phyloP scores from a whole-genome alignment of 2,888 invertebrate species.

The Sepioteuthis lessoniana region DNA sequence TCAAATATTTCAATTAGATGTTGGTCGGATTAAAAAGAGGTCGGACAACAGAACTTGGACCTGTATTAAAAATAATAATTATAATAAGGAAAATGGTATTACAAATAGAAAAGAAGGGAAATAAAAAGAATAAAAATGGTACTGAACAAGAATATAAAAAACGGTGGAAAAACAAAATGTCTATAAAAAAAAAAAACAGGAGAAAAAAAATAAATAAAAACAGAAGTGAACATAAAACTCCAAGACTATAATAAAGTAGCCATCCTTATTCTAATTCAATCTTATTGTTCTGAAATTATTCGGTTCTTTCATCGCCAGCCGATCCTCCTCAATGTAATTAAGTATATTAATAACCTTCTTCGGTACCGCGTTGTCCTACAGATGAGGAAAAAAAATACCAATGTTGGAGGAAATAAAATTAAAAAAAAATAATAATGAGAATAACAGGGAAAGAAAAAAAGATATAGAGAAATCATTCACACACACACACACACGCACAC shows the following conservation, averaged over 20 bases:
- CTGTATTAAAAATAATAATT: neutral
- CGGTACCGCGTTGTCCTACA: neutral
- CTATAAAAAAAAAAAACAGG: neutral
- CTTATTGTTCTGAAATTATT: neutral
- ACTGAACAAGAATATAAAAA: too few relatives aligned
- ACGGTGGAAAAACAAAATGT: too few relatives aligned
- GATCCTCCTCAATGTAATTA: neutral
- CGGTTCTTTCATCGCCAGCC: neutral
- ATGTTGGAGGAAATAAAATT: neutral
- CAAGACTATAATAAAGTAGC: neutral
- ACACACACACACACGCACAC: too few relatives aligned
- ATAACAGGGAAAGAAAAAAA: neutral
- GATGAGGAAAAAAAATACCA: neutral
- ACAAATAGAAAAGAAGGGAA: neutral
- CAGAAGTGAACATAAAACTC: neutral
- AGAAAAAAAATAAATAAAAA: neutral
- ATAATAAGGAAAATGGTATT: neutral
- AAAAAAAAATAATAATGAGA: neutral
- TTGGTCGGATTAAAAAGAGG: neutral
- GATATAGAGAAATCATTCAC: too few relatives aligned
- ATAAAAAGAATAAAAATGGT: neutral
- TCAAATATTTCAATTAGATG: neutral
- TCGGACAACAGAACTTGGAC: neutral
- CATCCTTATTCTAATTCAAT: neutral
- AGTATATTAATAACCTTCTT: slow-evolving; percentile 6